phyloP scores from a whole-genome alignment of 2,797 vertebrate genomes.

The Morus bassanus region DNA sequence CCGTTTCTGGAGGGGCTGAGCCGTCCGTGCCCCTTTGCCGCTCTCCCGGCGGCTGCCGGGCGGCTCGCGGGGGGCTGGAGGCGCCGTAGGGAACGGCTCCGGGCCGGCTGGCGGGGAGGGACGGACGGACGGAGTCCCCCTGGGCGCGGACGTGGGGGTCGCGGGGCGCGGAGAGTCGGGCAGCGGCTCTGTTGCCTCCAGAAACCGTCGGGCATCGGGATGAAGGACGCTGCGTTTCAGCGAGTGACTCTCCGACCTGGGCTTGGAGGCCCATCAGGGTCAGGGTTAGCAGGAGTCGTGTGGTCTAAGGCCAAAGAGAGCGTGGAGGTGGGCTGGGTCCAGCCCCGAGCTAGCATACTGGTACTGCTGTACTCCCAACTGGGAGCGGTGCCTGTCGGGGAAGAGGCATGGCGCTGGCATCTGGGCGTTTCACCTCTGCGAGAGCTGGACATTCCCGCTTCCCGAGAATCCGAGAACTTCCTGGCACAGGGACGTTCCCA shows the following conservation, averaged over 20 bases:
- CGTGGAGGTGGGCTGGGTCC: background rate
- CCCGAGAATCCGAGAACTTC: background rate
- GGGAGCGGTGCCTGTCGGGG: rapidly evolving
- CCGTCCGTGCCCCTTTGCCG: background rate
- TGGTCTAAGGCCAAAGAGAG: background rate
- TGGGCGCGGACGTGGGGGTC: rapidly evolving
- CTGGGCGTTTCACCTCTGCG: rapidly evolving
- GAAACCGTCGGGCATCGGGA: background rate
- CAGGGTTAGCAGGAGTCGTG: background rate
- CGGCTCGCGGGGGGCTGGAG: background rate
- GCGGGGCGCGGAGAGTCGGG: background rate
- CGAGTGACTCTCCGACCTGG: background rate
- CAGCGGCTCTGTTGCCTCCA: background rate
- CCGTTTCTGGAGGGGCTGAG: background rate
- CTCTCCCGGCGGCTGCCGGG: background rate
- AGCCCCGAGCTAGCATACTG: no score
- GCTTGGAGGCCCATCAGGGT: background rate
- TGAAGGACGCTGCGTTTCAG: background rate
- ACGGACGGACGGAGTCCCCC: background rate
- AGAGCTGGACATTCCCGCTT: background rate
- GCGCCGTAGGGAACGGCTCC: background rate
- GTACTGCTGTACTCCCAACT: background rate
- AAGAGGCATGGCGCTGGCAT: background rate
- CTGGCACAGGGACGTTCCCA: background rate
- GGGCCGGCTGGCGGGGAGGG: background rate